Percentiles rank a stretch among this genome's conserved stretches.
These are phyloP conservation scores for Paradisaea rubra DNA, from an alignment of 2,113 vertebrate genomes.

Conservation along the genomic window DNA sequence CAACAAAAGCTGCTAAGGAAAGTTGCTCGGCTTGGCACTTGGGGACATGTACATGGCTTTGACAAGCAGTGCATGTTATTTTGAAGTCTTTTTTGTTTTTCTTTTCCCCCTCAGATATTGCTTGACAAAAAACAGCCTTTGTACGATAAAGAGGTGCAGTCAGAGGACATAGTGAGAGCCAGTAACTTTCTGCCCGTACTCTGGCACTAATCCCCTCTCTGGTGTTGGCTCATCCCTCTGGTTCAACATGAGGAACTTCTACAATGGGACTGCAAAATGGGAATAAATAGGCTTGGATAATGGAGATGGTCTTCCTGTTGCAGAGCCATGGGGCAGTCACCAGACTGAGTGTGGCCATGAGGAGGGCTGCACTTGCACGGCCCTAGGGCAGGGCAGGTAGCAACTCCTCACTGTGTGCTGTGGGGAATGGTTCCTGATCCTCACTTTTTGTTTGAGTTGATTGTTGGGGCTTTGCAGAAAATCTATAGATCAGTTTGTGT, in stretches of 20 bases:
- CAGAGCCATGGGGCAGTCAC: background rate
- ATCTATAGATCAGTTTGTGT: background rate
- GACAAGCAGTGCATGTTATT: constrained; percentile 1
- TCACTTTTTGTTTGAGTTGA: background rate
- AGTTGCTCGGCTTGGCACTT: constrained; percentile 41
- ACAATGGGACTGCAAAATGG: background rate
- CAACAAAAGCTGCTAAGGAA: constrained; percentile 51
- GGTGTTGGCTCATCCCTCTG: background rate
- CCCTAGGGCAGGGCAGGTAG: background rate
- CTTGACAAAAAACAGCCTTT: background rate
- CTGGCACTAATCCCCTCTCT: background rate
- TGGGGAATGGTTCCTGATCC: background rate
- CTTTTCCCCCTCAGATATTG: background rate
- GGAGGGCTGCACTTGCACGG: background rate
- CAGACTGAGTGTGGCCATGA: background rate
- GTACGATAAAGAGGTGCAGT: fast-evolving
- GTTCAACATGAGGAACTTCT: background rate
- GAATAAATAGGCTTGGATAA: background rate
- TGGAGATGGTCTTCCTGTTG: background rate
- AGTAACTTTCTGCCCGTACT: background rate
- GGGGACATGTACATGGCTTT: background rate
- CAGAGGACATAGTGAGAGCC: background rate
- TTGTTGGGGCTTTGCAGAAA: background rate
- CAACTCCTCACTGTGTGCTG: background rate
- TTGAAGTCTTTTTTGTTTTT: background rate